Percentiles rank a stretch among this genome's conserved stretches.
phyloP scores from a whole-genome alignment of 1,140 invertebrate species.

The Proctacanthus coquilletti region DNA sequence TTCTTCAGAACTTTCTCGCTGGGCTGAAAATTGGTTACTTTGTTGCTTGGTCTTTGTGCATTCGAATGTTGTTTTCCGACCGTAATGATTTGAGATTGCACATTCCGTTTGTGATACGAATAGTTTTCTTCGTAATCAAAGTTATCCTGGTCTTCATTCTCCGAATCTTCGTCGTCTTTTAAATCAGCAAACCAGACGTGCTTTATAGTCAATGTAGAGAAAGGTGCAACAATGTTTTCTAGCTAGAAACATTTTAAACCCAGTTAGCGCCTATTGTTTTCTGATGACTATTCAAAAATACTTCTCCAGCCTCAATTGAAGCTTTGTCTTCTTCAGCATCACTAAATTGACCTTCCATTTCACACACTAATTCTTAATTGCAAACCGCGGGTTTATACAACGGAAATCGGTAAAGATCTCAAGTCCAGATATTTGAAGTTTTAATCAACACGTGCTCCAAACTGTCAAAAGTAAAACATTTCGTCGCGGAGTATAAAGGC shows the following conservation, averaged over 20 bases:
- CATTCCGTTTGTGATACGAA: conserved; percentile 20
- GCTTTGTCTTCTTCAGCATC: conserved; percentile 23
- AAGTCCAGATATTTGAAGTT: no score
- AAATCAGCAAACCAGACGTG: conserved; percentile 14
- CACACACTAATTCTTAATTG: no score
- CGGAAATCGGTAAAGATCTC: no score
- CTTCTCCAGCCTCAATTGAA: no score
- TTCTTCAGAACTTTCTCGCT: conserved; percentile 64
- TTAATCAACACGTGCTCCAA: no score
- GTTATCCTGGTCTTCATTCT: conserved; percentile 9
- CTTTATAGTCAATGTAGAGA: conserved; percentile 18
- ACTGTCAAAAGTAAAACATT: no score
- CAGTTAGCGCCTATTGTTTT: no score
- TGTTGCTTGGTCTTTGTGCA: conserved; percentile 41
- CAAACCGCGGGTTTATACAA: no score
- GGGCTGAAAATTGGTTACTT: conserved; percentile 58
- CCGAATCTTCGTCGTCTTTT: conserved; percentile 11
- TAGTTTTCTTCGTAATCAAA: conserved; percentile 23
- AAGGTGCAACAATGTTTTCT: conserved; percentile 16
- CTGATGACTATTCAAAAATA: no score
- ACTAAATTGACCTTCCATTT: conserved; percentile 20
- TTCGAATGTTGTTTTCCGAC: conserved; percentile 20
- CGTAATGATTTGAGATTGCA: conserved; percentile 10
- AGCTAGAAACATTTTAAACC: conserved; percentile 2
- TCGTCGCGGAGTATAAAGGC: no score